phyloP scores from a whole-genome alignment of 2,113 vertebrate species.

The Euleptes europaea region DNA sequence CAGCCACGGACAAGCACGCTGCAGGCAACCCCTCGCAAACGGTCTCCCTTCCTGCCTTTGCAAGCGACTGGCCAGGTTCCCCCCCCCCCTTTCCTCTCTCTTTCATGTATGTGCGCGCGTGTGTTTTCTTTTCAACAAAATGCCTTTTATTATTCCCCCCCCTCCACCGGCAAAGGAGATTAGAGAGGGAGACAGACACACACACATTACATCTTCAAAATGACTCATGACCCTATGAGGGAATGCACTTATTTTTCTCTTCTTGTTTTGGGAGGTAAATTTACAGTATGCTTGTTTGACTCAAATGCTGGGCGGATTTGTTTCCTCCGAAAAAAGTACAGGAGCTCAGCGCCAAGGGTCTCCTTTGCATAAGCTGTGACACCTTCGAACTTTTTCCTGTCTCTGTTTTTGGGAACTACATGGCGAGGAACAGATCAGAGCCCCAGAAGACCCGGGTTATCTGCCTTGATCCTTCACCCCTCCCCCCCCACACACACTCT shows the following conservation, averaged over 20 bases:
- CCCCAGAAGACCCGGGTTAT: slow-evolving; percentile 48
- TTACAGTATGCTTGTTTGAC: slow-evolving; percentile 69
- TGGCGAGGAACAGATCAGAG: slow-evolving; percentile 71
- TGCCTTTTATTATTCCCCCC: background rate
- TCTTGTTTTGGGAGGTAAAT: too few relatives aligned
- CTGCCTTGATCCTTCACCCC: slow-evolving; percentile 10
- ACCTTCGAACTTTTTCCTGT: slow-evolving; percentile 28
- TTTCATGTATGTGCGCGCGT: background rate
- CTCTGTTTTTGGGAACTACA: slow-evolving; percentile 42
- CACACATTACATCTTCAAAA: slow-evolving; percentile 80
- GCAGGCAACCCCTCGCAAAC: slow-evolving; percentile 41
- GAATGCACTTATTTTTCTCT: slow-evolving; percentile 71
- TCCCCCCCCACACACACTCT: slow-evolving; percentile 45
- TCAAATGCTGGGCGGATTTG: slow-evolving; percentile 72
- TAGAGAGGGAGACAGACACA: slow-evolving; percentile 54
- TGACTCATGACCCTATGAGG: slow-evolving; percentile 82
- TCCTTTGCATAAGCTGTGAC: slow-evolving; percentile 53
- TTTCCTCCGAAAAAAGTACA: slow-evolving; percentile 77
- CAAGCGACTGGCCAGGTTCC: slow-evolving; percentile 36
- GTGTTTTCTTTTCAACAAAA: slow-evolving; percentile 19
- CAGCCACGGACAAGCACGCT: slow-evolving; percentile 40
- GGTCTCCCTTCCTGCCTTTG: slow-evolving; percentile 13
- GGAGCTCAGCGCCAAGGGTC: slow-evolving; percentile 65
- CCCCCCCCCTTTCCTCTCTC: background rate
- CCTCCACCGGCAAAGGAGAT: slow-evolving; percentile 73